Conservation (phyloP, 2,113 vertebrate species). For the Grus americana region DNA sequence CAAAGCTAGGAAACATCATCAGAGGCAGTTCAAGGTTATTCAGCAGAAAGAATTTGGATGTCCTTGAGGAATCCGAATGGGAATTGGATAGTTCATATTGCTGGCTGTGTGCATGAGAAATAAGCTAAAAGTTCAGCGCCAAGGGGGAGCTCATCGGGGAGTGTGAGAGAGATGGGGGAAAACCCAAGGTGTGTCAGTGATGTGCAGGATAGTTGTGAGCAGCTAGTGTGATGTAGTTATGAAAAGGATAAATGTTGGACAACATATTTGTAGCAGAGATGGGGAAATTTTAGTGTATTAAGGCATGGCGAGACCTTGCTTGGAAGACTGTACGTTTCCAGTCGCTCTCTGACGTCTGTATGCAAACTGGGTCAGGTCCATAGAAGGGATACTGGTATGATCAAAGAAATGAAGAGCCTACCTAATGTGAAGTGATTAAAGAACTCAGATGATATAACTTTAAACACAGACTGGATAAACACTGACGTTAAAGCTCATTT, state of each 20-base stretch:
- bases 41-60: background rate
- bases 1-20: background rate
- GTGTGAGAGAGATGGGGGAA: background rate
- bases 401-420: conserved; percentile 29
- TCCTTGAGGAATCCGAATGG: background rate
- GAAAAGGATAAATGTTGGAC: background rate
- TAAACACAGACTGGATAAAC: background rate
- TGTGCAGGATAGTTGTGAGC: background rate
- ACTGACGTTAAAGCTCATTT: conserved; percentile 4
- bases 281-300: background rate
- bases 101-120: background rate
- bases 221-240: background rate
- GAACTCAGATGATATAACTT: background rate
- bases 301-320: background rate
- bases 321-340: background rate
- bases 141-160: background rate
- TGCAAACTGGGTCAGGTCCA: background rate
- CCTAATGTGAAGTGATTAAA: conserved; percentile 34
- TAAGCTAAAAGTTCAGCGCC: background rate
- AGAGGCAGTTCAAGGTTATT: background rate
- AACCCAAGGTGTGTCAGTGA: background rate
- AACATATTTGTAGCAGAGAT: background rate
- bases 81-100: background rate
- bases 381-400: background rate
- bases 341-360: background rate